Evolutionary conservation across 1,140 invertebrate species (phyloP).

Genomic region (Babylonia areolata): DNA sequence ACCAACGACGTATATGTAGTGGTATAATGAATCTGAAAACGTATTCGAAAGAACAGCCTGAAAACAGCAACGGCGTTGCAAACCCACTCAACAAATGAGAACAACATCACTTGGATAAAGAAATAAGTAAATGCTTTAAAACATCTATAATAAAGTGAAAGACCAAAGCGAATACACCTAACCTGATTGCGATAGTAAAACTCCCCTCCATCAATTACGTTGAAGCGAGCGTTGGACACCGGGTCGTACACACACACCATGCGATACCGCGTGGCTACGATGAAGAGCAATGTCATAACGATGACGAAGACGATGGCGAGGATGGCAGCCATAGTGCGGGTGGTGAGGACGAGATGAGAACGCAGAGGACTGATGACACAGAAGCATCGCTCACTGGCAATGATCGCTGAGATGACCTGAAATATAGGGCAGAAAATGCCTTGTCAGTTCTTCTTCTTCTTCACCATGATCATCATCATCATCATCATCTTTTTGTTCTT

Average conservation of each 20-base stretch:
- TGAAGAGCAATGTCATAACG: neutral
- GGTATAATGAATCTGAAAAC: too few species aligned
- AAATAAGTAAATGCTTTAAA: too few species aligned
- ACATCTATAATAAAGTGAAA: too few species aligned
- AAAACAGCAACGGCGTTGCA: too few species aligned
- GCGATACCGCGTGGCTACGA: neutral
- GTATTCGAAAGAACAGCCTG: too few species aligned
- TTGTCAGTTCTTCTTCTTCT: too few species aligned
- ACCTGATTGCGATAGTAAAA: neutral
- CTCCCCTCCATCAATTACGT: neutral
- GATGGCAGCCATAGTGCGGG: slow-evolving; percentile 31
- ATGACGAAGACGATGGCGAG: slow-evolving; percentile 7
- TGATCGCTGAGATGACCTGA: slow-evolving; percentile 16
- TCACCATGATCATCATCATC: too few species aligned
- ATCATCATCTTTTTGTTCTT: too few species aligned
- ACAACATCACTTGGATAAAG: too few species aligned
- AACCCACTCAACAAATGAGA: too few species aligned
- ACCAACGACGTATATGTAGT: too few species aligned
- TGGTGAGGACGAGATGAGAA: neutral
- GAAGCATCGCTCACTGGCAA: slow-evolving; percentile 32
- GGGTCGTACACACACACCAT: slow-evolving; percentile 12
- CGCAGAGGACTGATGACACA: slow-evolving; percentile 33
- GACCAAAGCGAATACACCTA: too few species aligned
- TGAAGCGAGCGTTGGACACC: neutral
- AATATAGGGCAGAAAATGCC: neutral